Evolutionary conservation across 2,797 vertebrate species (phyloP), one percentile per base, ranked within the genome.

Genomic region (Etheostoma perlongum): DNA sequence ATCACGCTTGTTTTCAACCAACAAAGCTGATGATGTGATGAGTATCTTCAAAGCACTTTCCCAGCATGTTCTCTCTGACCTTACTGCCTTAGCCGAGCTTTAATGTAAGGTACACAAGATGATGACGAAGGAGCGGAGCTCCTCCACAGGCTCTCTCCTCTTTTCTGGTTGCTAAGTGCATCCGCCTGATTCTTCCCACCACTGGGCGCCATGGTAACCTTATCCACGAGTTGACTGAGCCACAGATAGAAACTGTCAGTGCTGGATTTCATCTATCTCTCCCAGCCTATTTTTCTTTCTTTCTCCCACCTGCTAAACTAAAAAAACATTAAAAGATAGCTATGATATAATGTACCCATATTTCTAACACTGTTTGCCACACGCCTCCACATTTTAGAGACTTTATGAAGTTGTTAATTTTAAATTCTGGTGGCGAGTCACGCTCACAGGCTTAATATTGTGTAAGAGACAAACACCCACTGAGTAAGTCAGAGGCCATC

Each of bases 201-300:
- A 79, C 55, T 58, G 85, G 92, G 88, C 87, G 60, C 91, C 94
- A 94, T 94, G 94, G 93, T 90, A 94, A 95, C 92, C 89, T 89
- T 84, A 88, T 90, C 89, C 90, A 80, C n/a, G 14, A 74, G 87
- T 88, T 89, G 83, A 88, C 86, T 72, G 88, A 80, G 89, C 89
- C 78, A 73, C 87, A 90, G 88, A 93, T 90, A 92, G 91, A 93
- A 84, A 87, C 90, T 92, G 88, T 92, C 89, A 88, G 86, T 83
- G 78, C 63, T 79, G 77, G 74, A 90, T 89, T 86, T 82, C 82
- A 81, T 90, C 79, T 33, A 27, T 86, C 84, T 69, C 55, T 69
- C 55, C 63, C 62, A 64, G 53, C 78, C 69, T 48, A 4, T 77
- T 78, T 69, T 67, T 61, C 63, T 66, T 36, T 78, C 40, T 36